Evolutionary conservation across 2,797 vertebrate species (phyloP).

Genomic region (Acrossocheilus fasciatus): DNA sequence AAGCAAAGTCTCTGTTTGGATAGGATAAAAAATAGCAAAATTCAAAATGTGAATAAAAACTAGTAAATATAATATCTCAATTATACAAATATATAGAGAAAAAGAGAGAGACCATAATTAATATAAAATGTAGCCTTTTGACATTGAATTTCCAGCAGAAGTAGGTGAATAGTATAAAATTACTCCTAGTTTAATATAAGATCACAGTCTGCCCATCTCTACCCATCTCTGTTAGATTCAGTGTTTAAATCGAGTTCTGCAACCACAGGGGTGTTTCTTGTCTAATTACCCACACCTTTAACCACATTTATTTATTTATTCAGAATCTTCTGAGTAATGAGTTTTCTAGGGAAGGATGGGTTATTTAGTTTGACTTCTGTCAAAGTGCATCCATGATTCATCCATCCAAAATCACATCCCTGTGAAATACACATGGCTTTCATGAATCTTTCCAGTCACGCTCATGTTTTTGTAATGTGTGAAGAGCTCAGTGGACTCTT

Average conservation of each 20-base stretch:
- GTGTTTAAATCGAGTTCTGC: neutral
- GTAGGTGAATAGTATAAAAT: neutral
- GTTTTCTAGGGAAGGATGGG: neutral
- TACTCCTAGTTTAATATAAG: neutral
- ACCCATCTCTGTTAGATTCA: neutral
- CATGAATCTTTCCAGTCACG: slow-evolving; percentile 29
- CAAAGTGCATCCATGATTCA: neutral
- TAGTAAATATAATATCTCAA: too few species aligned
- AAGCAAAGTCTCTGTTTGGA: too few species aligned
- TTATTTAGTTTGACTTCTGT: neutral
- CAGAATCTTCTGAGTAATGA: neutral
- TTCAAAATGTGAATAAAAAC: too few species aligned
- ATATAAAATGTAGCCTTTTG: too few species aligned
- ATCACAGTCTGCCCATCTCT: neutral
- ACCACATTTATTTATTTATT: neutral
- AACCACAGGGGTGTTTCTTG: neutral
- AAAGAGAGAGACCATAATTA: too few species aligned
- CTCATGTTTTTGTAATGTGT: slow-evolving; percentile 13
- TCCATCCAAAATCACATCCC: neutral
- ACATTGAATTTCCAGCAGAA: neutral
- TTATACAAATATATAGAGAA: too few species aligned
- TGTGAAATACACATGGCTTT: slow-evolving; percentile 15
- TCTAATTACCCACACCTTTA: neutral
- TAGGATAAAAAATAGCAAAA: too few species aligned
- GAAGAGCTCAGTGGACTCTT: neutral